phyloP scores from a whole-genome alignment of 2,797 vertebrate genomes.

The Spea hammondii region DNA sequence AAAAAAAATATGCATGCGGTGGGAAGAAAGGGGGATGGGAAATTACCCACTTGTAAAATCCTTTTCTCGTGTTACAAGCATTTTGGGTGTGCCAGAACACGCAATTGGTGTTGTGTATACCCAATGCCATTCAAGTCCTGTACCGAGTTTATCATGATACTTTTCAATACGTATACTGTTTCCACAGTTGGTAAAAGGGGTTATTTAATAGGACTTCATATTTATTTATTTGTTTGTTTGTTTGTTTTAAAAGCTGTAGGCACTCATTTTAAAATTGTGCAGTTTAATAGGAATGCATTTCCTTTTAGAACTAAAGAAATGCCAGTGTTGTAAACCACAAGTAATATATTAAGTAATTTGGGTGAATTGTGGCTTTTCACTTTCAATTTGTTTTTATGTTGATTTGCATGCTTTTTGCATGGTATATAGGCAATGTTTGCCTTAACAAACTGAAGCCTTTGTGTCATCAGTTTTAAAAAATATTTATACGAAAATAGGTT shows the following conservation, averaged over 20 bases:
- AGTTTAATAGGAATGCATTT: not conserved
- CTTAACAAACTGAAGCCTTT: not conserved
- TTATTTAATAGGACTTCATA: too few relatives aligned
- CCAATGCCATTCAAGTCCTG: not conserved
- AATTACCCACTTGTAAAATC: conserved; percentile 13
- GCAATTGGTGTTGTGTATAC: not conserved
- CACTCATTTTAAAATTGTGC: not conserved
- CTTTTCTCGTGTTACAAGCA: conserved; percentile 1
- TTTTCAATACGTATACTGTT: too few relatives aligned
- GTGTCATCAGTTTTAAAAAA: not conserved
- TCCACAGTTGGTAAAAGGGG: too few relatives aligned
- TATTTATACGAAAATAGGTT: too few relatives aligned
- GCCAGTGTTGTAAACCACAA: conserved; percentile 20
- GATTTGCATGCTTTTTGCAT: conserved; percentile 14
- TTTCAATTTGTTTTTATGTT: conserved; percentile 15
- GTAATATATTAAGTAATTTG: conserved; percentile 4
- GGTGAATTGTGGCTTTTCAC: conserved; percentile 2
- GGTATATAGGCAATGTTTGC: not conserved
- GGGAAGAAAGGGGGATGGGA: not conserved
- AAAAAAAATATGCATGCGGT: conserved; percentile 1
- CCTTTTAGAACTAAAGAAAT: not conserved
- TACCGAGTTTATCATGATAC: too few relatives aligned
- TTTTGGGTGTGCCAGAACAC: conserved; percentile 6
- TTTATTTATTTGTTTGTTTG: too few relatives aligned
- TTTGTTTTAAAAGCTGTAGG: too few relatives aligned